A percentile compares a stretch with the other conserved stretches of the same genome.
phyloP scores from a whole-genome alignment of 2,797 vertebrate species.

The Scomberomorus guttatus region DNA sequence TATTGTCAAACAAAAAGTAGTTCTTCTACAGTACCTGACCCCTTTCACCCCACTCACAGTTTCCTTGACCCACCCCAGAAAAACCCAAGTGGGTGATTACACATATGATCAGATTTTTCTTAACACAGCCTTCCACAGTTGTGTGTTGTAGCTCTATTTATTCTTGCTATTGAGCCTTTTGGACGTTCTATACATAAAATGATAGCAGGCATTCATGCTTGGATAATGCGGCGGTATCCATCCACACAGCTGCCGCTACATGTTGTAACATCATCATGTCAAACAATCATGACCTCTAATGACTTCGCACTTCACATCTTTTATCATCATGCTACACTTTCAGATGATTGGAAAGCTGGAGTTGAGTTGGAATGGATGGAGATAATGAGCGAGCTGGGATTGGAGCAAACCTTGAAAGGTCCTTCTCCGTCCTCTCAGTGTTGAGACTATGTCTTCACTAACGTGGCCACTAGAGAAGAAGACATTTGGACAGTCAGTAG shows the following conservation, averaged over 20 bases:
- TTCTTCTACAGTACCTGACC: neutral
- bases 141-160: neutral
- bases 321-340: neutral
- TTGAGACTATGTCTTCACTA: conserved; percentile 18
- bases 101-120: neutral
- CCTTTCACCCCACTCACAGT: neutral
- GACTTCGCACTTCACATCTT: neutral
- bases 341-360: neutral
- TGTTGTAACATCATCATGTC: neutral
- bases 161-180: neutral
- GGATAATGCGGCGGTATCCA: neutral
- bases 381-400: neutral
- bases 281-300: neutral
- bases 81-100: neutral
- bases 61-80: neutral
- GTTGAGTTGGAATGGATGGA: neutral
- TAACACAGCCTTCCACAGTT: neutral
- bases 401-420: neutral
- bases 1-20: neutral
- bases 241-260: neutral
- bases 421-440: neutral
- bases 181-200: neutral
- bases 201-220: neutral
- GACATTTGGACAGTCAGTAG: conserved; percentile 44
- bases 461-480: conserved; percentile 35